Percentiles rank a stretch among this genome's conserved stretches.
These are phyloP conservation scores for Margaritifera margaritifera DNA, from an alignment of 2,888 invertebrate genomes.

Conservation along the genomic window DNA sequence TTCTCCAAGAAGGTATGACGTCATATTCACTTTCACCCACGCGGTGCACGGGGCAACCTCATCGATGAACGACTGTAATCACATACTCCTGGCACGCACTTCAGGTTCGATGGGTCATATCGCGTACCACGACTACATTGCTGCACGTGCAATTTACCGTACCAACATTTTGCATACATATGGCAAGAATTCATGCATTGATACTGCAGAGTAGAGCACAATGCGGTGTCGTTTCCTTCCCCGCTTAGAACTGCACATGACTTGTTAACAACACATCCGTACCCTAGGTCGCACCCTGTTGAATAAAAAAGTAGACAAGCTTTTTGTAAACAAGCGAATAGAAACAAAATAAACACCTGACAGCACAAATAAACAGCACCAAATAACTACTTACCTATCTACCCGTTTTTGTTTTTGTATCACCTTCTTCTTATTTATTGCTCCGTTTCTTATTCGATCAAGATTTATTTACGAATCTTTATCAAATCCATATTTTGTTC, in stretches of 20 bases:
- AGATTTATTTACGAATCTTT: too few relatives aligned
- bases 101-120: slow-evolving; percentile 2
- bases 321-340: too few relatives aligned
- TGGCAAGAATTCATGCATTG: slow-evolving; percentile 30
- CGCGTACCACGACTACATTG: slow-evolving; percentile 27
- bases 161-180: slow-evolving; percentile 31
- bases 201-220: slow-evolving; percentile 5
- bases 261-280: slow-evolving; percentile 26
- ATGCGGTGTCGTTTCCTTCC: slow-evolving; percentile 9
- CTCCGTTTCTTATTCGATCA: too few relatives aligned
- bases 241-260: slow-evolving; percentile 15
- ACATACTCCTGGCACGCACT: background rate
- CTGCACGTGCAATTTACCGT: slow-evolving; percentile 24
- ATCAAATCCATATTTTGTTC: too few relatives aligned
- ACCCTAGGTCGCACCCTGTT: slow-evolving; percentile 35
- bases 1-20: too few relatives aligned
- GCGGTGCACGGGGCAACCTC: background rate
- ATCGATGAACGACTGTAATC: background rate
- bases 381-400: too few relatives aligned
- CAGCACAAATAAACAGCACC: too few relatives aligned
- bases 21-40: too few relatives aligned
- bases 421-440: too few relatives aligned
- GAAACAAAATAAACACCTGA: too few relatives aligned
- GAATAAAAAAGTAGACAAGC: slow-evolving; percentile 9
- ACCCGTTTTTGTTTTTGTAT: too few relatives aligned